Base-by-base conservation (phyloP, 2,888 invertebrate species). In the Arge pagana region DNA sequence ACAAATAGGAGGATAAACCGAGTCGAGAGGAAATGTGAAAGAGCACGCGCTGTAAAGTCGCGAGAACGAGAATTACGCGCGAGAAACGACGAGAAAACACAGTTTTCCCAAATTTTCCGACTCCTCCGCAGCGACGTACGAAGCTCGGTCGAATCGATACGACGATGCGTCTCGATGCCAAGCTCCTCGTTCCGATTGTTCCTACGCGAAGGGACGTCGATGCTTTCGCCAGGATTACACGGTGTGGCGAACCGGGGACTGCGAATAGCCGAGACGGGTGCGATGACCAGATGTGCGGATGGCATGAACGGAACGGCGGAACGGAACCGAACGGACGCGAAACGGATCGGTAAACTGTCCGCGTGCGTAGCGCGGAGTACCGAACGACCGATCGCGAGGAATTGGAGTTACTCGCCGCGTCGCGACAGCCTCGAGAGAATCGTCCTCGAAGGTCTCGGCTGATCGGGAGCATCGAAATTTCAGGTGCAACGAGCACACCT, bases 231-330 rank as follows among this genome's bases (percentile, higher is more conserved):
- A 10, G n/a, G n/a, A n/a, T n/a, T n/a, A n/a, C n/a, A n/a, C n/a
- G 52, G 57, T 42, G 41, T 40, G 24, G 49, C 36, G 41, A 41
- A 56, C 54, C 31, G 35, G 35, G 33, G 53, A 59, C 58, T 64
- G 61, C 61, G 66, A 66, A 65, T 65, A 64, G 64, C 61, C 54
- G 58, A 61, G 61, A 58, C 57, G 63, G 60, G 64, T 61, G 63
- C 64, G 66, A 63, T 67, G 66, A 64, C 66, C 66, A 67, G 67
- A 67, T 67, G 66, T 64, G 63, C 62, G 60, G 61, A 60, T 61
- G 55, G 59, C 48, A 45, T 24, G 43, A 36, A 40, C 50, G 36
- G 48, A 57, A 33, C 53, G 53, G 54, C 53, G 56, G 39, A 52
- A 36, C 21, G 30, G 31, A 51, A 28, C 21, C 18, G 53, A 53